Evolutionary conservation across 2,888 invertebrate species (phyloP).

Genomic region (Orthonychiurus folsomi): DNA sequence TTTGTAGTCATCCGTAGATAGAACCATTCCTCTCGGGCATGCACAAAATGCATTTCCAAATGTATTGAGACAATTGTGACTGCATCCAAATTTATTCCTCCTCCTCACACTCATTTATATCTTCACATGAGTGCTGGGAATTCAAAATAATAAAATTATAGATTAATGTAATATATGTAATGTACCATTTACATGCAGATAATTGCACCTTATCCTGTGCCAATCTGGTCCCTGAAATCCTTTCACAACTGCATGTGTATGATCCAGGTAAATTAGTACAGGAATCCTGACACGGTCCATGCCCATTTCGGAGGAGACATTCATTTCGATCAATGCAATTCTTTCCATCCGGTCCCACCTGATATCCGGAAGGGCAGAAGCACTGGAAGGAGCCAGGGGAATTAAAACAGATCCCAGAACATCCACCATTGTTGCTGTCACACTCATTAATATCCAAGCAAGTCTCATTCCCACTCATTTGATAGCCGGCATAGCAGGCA

Average conservation of each 20-base stretch:
- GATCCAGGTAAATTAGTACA: slow-evolving; percentile 54
- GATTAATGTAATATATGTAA: not conserved
- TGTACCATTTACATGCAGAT: too few relatives aligned
- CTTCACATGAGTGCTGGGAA: slow-evolving; percentile 44
- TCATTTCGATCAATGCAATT: slow-evolving; percentile 50
- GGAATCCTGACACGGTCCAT: slow-evolving; percentile 56
- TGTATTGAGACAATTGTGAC: slow-evolving; percentile 48
- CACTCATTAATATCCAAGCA: slow-evolving; percentile 51
- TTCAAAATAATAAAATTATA: not conserved
- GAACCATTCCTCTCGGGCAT: slow-evolving; percentile 49
- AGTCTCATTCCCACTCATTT: slow-evolving; percentile 31
- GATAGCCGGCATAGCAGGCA: slow-evolving; percentile 38
- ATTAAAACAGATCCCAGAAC: slow-evolving; percentile 57
- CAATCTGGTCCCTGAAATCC: slow-evolving; percentile 53
- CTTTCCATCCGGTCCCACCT: slow-evolving; percentile 43
- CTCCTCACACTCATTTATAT: slow-evolving; percentile 49
- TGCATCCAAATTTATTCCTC: slow-evolving; percentile 46
- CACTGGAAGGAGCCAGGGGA: slow-evolving; percentile 50
- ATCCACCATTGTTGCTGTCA: slow-evolving; percentile 52
- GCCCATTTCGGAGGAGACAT: slow-evolving; percentile 55
- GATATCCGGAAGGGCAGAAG: slow-evolving; percentile 46
- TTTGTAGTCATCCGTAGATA: slow-evolving; percentile 42
- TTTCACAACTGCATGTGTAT: slow-evolving; percentile 53
- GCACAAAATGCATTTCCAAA: slow-evolving; percentile 50
- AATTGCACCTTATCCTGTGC: slow-evolving; percentile 46